A percentile compares a stretch with the other conserved stretches of the same genome.
Conservation (phyloP, 2,113 vertebrate species). For the Pangasianodon gigas region DNA sequence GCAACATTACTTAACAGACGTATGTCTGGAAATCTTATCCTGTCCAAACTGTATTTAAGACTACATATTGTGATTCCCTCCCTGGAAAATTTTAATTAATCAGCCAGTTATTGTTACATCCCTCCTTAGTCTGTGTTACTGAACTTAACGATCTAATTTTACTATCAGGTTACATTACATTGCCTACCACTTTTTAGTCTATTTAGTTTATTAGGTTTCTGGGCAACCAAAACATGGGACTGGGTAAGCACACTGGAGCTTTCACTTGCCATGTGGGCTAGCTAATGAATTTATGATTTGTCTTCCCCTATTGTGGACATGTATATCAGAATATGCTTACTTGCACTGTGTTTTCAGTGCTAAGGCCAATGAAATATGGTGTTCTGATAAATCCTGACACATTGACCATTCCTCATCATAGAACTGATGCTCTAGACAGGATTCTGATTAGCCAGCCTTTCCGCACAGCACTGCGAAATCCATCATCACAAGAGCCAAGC, state of each 20-base stretch:
- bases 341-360: background rate
- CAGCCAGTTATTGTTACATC: background rate
- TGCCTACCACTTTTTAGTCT: background rate
- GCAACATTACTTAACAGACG: background rate
- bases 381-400: constrained; percentile 29
- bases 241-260: background rate
- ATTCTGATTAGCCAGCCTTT: constrained; percentile 49
- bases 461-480: constrained; percentile 51
- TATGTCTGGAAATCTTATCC: background rate
- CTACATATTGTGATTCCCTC: background rate
- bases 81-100: background rate
- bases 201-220: background rate
- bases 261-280: background rate
- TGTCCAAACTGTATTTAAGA: background rate
- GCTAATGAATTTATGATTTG: background rate
- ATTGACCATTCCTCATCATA: constrained; percentile 34
- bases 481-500: constrained; percentile 46
- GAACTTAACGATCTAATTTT: background rate
- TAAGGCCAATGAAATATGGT: background rate
- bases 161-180: background rate
- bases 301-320: background rate
- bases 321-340: background rate
- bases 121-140: background rate
- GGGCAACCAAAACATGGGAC: background rate
- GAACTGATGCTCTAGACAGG: constrained; percentile 39